A percentile compares a stretch with the other conserved stretches of the same genome.
phyloP scores from a whole-genome alignment of 2,113 vertebrate genomes.

The Amphiprion percula region DNA sequence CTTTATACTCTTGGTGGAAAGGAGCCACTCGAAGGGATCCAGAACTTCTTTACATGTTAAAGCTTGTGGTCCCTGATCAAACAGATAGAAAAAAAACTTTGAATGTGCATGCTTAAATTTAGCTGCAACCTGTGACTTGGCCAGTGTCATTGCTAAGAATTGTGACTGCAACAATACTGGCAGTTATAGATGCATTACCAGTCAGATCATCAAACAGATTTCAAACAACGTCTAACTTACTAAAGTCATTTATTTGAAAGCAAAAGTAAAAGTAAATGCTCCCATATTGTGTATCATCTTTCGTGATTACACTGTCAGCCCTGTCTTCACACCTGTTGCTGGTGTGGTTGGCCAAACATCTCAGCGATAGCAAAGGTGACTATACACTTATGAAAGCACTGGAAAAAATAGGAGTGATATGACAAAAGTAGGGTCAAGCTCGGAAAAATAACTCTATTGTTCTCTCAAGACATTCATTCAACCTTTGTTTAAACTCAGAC shows the following conservation, averaged over 20 bases:
- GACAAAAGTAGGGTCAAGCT: no score
- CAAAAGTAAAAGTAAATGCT: neutral
- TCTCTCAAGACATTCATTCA: no score
- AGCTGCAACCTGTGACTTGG: no score
- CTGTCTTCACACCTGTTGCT: neutral
- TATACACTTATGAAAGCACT: neutral
- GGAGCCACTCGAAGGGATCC: constrained; percentile 71
- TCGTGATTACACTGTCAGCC: no score
- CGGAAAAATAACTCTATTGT: no score
- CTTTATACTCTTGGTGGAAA: constrained; percentile 57
- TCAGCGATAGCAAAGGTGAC: neutral
- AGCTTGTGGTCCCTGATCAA: constrained; percentile 35
- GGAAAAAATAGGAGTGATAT: neutral
- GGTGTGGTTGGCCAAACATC: neutral
- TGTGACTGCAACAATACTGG: no score
- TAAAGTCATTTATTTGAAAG: neutral
- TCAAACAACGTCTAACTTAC: neutral
- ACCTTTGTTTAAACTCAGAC: no score
- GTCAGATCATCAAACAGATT: no score
- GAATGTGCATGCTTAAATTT: neutral
- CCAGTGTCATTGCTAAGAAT: no score
- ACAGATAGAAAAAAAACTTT: constrained; percentile 10
- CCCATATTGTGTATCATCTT: neutral
- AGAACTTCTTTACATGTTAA: constrained; percentile 66
- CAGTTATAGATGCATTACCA: no score